Evolutionary conservation across 2,888 invertebrate genomes (phyloP).

Genomic region (Drosophila prostipennis): DNA sequence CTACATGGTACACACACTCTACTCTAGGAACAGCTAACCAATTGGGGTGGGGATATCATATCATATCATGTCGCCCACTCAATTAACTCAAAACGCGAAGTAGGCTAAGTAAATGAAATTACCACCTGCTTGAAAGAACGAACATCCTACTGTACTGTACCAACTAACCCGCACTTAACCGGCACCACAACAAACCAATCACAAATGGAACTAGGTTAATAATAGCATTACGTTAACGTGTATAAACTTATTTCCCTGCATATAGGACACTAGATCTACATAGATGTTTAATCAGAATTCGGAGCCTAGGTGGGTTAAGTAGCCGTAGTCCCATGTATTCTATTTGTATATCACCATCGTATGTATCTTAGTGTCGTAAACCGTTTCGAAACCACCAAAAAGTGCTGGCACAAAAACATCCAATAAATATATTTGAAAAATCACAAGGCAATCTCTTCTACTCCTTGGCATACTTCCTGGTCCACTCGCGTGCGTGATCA

Average conservation of each 20-base stretch:
- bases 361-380: conserved; percentile 56
- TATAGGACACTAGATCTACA: conserved; percentile 13
- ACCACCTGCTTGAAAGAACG: conserved; percentile 64
- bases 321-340: conserved; percentile 14
- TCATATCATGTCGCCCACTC: background rate
- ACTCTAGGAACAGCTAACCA: conserved; percentile 30
- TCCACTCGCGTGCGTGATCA: conserved; percentile 14
- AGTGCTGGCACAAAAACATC: conserved; percentile 82
- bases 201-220: conserved; percentile 10
- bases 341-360: conserved; percentile 33
- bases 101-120: conserved; percentile 68
- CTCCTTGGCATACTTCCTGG: conserved; percentile 13
- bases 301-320: conserved; percentile 3
- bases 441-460: conserved; percentile 10
- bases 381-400: conserved; percentile 81
- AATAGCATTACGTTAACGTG: conserved; percentile 14
- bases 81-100: conserved; percentile 42
- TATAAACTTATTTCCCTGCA: conserved; percentile 15
- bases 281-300: conserved; percentile 25
- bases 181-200: conserved; percentile 16
- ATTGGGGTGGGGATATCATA: background rate
- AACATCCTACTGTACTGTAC: conserved; percentile 49
- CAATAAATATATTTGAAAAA: conserved; percentile 71
- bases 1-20: conserved; percentile 36
- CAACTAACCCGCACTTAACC: conserved; percentile 55